A percentile compares a stretch with the other conserved stretches of the same genome.
phyloP scores from a whole-genome alignment of 2,113 vertebrate species.

The Rafetus swinhoei region DNA sequence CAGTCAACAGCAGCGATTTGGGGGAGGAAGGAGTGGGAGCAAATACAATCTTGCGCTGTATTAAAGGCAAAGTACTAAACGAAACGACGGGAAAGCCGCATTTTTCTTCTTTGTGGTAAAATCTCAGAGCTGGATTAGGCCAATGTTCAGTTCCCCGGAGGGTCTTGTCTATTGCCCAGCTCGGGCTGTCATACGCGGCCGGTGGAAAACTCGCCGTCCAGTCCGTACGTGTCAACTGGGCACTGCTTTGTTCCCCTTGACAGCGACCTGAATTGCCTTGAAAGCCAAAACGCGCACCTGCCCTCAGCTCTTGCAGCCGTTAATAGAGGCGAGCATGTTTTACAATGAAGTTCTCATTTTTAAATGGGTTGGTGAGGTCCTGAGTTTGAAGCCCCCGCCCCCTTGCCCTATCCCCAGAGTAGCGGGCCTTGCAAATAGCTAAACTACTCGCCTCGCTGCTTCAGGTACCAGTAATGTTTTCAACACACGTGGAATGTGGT shows the following conservation, averaged over 20 bases:
- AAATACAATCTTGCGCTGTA: no score
- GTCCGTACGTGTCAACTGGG: background rate
- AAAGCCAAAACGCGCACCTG: background rate
- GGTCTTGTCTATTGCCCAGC: background rate
- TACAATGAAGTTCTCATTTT: background rate
- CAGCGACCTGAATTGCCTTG: background rate
- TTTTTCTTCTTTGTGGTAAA: no score
- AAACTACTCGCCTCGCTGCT: background rate
- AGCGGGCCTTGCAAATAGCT: background rate
- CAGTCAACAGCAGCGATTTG: no score
- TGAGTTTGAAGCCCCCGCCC: background rate
- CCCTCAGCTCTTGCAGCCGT: background rate
- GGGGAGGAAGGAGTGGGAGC: no score
- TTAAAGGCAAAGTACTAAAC: no score
- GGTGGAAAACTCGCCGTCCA: background rate
- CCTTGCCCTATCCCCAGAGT: no score
- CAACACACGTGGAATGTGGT: background rate
- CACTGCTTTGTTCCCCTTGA: no score
- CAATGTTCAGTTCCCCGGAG: no score
- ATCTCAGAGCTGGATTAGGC: no score
- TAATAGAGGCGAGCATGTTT: background rate
- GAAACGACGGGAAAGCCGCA: no score
- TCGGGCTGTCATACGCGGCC: background rate
- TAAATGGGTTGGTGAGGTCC: background rate
- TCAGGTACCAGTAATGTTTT: background rate